Evolutionary conservation across 1,140 invertebrate species (phyloP), one percentile per base, ranked within the genome.

Genomic region (Drosophila funebris): DNA sequence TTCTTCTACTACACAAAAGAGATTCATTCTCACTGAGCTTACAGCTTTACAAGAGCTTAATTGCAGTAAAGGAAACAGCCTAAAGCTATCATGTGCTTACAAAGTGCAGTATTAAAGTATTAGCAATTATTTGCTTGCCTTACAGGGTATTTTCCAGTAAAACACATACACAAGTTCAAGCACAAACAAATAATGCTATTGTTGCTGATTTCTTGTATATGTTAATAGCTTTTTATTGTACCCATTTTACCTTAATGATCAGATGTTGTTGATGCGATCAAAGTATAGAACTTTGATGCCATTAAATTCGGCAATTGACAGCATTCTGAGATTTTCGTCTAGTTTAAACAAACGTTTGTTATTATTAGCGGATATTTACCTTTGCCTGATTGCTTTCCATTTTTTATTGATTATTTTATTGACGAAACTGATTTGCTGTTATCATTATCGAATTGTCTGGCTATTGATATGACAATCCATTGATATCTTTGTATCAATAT

Each of bases 321-420:
- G n/a, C 7, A 58, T 58, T 13, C 4, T 5, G 9, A 37, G 9
- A 62, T 36, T 44, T 70, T n/a, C 27, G 36, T 0, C 31, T 0
- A 24, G 9, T 7, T 73, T 53, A 68, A 57, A 69, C 39, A 5
- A 58, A 66, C 8, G 14, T 3, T 39, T 60, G 53, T 63, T 79
- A 22, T 43, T 56, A 52, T 70, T 60, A 60, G 39, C 70, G 63
- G 27, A 22, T 48, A 41, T 70, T 58, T n/a, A 37, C 58, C 43
- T 80, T 58, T 73, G 44, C n/a, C n/a, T n/a, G n/a, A n/a, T n/a
- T n/a, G n/a, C 1, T 29, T 4, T 27, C 18, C 14, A 0, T 13
- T 11, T 13, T n/a, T 31, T 4, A 39, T 53, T 58, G 58, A 57
- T 77, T 76, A 70, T 70, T 76, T 62, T 43, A 16, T 8, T 16